These are phyloP conservation scores for Drosophila nannoptera DNA, from an alignment of 1,140 invertebrate species.

Conservation along the genomic window DNA sequence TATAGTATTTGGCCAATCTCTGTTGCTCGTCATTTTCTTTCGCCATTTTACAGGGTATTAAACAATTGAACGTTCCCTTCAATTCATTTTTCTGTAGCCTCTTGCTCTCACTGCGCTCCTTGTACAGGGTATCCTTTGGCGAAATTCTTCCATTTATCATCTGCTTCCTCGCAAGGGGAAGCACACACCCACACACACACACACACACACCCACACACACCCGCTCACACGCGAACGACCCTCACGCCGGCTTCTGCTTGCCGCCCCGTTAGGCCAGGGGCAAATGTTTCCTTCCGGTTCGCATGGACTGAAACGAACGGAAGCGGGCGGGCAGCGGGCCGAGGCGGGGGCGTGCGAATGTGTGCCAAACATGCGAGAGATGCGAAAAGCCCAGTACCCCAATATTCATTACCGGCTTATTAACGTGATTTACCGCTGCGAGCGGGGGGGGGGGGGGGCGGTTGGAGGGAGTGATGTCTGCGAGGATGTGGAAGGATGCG, in stretches of 20 bases:
- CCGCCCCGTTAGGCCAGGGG: slow-evolving; percentile 8
- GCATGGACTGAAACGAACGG: slow-evolving; percentile 9
- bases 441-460: too few species aligned
- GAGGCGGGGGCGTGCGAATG: slow-evolving; percentile 46
- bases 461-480: slow-evolving; percentile 50
- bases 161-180: slow-evolving; percentile 33
- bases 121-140: neutral
- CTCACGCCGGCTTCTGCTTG: neutral
- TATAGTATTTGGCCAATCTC: too few species aligned
- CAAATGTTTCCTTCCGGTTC: slow-evolving; percentile 67
- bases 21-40: too few species aligned
- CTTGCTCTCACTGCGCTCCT: too few species aligned
- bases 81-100: too few species aligned
- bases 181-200: slow-evolving; percentile 3
- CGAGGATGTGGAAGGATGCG: slow-evolving; percentile 10
- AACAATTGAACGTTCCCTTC: too few species aligned
- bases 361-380: slow-evolving; percentile 72
- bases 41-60: too few species aligned
- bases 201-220: neutral
- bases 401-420: slow-evolving; percentile 75
- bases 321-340: neutral
- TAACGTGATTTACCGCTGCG: slow-evolving; percentile 72
- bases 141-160: neutral
- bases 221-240: slow-evolving; percentile 7
- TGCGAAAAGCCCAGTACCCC: neutral